A percentile compares a stretch with the other conserved stretches of the same genome.
Conservation (phyloP, 2,888 invertebrate species). For the Lissonota sp. region DNA sequence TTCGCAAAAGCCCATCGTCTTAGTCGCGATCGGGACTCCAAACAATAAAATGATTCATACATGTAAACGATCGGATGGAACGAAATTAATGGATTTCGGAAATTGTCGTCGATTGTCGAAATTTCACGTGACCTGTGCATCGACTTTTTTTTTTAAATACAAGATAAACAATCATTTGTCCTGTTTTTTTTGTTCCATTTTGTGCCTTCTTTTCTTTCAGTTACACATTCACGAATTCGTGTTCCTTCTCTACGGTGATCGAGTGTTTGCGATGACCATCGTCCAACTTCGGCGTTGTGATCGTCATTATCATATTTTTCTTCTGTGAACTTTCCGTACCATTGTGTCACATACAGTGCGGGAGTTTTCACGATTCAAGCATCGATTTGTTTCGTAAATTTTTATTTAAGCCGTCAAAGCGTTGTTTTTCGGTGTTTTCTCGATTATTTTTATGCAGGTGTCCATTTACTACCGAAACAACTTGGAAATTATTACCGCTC, state of each 20-base stretch:
- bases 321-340: slow-evolving; percentile 41
- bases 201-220: slow-evolving; percentile 1
- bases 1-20: slow-evolving; percentile 20
- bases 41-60: background rate
- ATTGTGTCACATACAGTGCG: slow-evolving; percentile 34
- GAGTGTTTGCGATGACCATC: background rate
- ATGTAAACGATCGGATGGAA: too few species aligned
- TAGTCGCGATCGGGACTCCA: background rate
- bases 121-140: slow-evolving; percentile 30
- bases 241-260: too few species aligned
- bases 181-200: background rate
- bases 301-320: background rate
- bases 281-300: background rate
- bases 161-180: background rate
- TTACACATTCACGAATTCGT: slow-evolving; percentile 3
- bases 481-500: slow-evolving; percentile 27
- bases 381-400: slow-evolving; percentile 2
- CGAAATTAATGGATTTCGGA: background rate
- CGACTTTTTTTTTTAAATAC: background rate
- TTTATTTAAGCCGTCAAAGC: background rate
- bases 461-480: background rate
- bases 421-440: slow-evolving; percentile 22
- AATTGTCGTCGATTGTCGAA: slow-evolving; percentile 3
- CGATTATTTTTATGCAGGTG: slow-evolving; percentile 33
- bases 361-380: slow-evolving; percentile 23